Evolutionary conservation across 1,140 invertebrate genomes (phyloP), one percentile per base, ranked within the genome.

Genomic region (Aphidius ervi): DNA sequence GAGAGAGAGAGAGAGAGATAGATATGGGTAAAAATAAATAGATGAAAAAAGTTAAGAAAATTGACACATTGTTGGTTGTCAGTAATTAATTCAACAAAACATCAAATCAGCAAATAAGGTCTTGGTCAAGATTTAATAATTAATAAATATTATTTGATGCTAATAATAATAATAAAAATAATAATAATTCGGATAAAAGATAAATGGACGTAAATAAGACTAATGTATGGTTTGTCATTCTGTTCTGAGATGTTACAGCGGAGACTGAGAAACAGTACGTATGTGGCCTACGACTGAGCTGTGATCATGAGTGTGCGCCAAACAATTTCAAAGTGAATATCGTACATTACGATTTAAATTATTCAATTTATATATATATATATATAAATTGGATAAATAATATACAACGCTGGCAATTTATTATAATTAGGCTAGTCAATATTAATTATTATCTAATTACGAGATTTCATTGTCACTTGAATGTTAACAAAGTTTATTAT

Each of bases 211-310:
- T 74, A 65, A 75, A 74, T 73, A 69, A 76, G 72, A 80, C 78
- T 80, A 80, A 80, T 80, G 71, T 77, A 76, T 79, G 76, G 76
- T 77, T 58, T 80, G 77, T 80, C 76, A 77, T 80, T 80, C 73
- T 80, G 78, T 80, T 80, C 78, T 80, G 78, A 79, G 77, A 78
- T 80, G 78, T 80, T 80, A 79, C 78, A 80, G 78, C 73, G 71
- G 76, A 76, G 74, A 71, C 75, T 75, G 73, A 16, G 16, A 78
- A 76, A 79, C 75, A 75, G 73, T 79, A 72, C 77, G 77, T 78
- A 72, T 78, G 77, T 78, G 77, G 78, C 75, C 78, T 80, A 76
- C 77, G 71, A 75, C 75, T 79, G 75, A 78, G 72, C 78, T 75
- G 77, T 74, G 78, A 79, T 76, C 76, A 76, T 78, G 78, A 76